Evolutionary conservation across 2,797 vertebrate genomes (phyloP).

Genomic region (Falco rusticolus): DNA sequence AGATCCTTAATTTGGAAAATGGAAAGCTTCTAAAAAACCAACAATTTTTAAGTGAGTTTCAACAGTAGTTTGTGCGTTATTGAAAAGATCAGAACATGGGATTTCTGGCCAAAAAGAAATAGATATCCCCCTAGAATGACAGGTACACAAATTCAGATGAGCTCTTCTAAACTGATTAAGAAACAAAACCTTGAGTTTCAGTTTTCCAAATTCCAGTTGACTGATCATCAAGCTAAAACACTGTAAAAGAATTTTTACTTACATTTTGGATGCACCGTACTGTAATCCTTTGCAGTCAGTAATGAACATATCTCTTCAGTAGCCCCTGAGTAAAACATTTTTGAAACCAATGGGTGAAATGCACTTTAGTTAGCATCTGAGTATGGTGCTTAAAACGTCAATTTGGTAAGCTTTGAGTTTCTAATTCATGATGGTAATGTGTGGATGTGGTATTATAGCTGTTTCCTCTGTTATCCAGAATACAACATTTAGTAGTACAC

Average conservation of each 20-base stretch:
- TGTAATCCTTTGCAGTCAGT: background rate
- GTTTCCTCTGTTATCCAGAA: background rate
- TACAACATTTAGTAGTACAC: background rate
- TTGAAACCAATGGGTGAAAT: background rate
- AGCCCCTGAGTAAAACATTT: background rate
- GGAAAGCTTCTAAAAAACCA: background rate
- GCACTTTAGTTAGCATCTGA: background rate
- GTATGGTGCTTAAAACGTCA: background rate
- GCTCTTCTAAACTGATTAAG: background rate
- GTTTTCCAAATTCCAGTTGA: background rate
- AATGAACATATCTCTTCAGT: background rate
- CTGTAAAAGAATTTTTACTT: background rate
- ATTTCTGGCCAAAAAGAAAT: background rate
- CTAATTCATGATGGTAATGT: background rate
- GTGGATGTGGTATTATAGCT: background rate
- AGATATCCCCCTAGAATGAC: background rate
- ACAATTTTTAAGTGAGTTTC: background rate
- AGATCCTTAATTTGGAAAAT: background rate
- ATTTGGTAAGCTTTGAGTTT: background rate
- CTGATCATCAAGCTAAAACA: background rate
- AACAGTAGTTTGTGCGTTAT: background rate
- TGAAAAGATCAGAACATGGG: background rate
- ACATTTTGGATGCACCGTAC: background rate
- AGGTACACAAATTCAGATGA: background rate
- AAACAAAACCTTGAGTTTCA: background rate